phyloP scores from a whole-genome alignment of 2,888 invertebrate genomes.

The Spialia ferax region DNA sequence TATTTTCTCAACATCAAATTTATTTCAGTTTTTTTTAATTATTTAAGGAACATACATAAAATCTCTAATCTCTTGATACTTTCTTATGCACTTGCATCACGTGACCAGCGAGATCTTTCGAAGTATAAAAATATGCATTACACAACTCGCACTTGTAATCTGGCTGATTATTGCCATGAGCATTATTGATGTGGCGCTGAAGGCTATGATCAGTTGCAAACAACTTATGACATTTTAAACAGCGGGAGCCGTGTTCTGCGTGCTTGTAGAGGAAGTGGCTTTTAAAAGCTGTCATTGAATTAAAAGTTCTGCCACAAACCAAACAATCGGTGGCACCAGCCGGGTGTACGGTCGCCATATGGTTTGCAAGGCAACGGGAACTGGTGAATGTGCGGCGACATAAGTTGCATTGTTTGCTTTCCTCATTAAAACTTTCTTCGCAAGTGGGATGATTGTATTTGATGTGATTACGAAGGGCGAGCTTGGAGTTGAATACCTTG shows the following conservation, averaged over 20 bases:
- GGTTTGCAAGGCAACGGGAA: constrained; percentile 59
- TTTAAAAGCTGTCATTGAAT: constrained; percentile 57
- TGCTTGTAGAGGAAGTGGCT: constrained; percentile 66
- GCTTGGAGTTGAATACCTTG: constrained; percentile 59
- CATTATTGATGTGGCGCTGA: constrained; percentile 55
- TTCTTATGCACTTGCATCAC: constrained; percentile 16
- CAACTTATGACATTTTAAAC: constrained; percentile 59
- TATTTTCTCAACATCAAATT: too few relatives aligned
- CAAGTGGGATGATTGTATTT: constrained; percentile 64
- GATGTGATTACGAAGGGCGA: constrained; percentile 64
- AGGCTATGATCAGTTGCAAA: constrained; percentile 54
- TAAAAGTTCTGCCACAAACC: constrained; percentile 57
- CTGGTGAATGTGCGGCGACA: constrained; percentile 64
- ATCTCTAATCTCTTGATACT: neutral
- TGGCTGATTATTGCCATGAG: constrained; percentile 42
- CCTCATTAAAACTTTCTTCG: constrained; percentile 44
- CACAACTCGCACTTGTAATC: constrained; percentile 35
- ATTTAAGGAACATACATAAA: neutral
- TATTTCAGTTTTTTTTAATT: neutral
- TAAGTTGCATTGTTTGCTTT: constrained; percentile 51
- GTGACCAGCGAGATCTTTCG: constrained; percentile 29
- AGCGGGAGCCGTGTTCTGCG: constrained; percentile 53
- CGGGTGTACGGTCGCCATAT: constrained; percentile 60
- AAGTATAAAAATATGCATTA: constrained; percentile 23
- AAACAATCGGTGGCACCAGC: constrained; percentile 56